Evolutionary conservation across 2,113 vertebrate genomes (phyloP), one percentile per base, ranked within the genome.

Genomic region (Otocyon megalotis): DNA sequence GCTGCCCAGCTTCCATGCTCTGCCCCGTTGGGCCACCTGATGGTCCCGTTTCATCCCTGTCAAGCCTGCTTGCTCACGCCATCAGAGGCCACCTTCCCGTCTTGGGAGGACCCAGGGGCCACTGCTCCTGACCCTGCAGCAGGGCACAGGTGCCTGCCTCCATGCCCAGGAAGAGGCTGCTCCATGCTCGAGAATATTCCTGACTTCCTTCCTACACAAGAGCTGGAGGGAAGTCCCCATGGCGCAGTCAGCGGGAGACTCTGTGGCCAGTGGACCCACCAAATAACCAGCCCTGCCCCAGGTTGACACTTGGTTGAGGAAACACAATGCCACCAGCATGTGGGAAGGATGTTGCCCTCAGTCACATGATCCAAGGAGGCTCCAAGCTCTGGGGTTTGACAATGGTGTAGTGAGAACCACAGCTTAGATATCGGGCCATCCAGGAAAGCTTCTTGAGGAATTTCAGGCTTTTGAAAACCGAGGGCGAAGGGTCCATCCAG

Each of bases 21-120:
- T 53, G 65, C 81, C 94, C 96, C 67, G 14, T 72, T 92, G 9
- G 17, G 97, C 96, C 84, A 92, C 96, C 94, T 96, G 77, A 43
- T 53, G 14, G 32, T 14, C 17, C 24, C 32, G 17, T 76, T 90
- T 74, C 90, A 90, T 80, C 96, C 95, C 90, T 63, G 56, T 81
- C 83, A 50, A 90, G 96, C 98, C 93, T 82, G 56, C 96, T 74
- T 35, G 71, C 89, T 96, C 76, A 1, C 1, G 28, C 48, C 26
- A 5, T n/a, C 9, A 4, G 17, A 50, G 76, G 35, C 72, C 88
- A 89, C 96, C 97, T 96, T 93, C 96, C 94, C 62, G 96, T 67
- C 93, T 93, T 89, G 4, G 24, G 37, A 96, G 97, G 96, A 94
- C 32, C 16, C 17, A 5, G 2, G 71, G 69, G 20, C 37, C 72